Evolutionary conservation across 2,797 vertebrate species (phyloP).

Genomic region (Enteromius treurensis): DNA sequence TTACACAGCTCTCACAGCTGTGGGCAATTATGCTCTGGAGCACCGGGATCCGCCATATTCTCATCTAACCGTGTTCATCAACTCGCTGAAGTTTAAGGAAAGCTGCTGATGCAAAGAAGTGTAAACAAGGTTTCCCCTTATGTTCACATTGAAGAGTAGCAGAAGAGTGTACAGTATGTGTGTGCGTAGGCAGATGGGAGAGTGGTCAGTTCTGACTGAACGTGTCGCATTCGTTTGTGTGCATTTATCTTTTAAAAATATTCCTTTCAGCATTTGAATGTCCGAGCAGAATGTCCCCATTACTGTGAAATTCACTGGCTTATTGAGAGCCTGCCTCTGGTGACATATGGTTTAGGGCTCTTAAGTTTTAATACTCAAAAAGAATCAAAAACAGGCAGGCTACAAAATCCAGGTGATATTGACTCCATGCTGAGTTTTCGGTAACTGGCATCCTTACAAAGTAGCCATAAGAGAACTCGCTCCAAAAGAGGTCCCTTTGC

Average conservation of each 20-base stretch:
- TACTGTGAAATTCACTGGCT: neutral
- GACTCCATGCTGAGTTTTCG: conserved; percentile 29
- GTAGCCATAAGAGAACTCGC: conserved; percentile 5
- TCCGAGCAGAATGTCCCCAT: neutral
- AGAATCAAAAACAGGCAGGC: conserved; percentile 10
- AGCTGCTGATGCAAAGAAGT: conserved; percentile 41
- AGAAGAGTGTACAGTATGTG: neutral
- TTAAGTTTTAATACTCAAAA: conserved; percentile 17
- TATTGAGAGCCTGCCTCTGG: neutral
- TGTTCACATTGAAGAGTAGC: conserved; percentile 28
- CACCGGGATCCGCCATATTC: conserved; percentile 31
- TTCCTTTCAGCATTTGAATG: conserved; percentile 13
- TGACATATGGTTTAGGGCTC: neutral
- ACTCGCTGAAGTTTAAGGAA: conserved; percentile 38
- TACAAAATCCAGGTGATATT: neutral
- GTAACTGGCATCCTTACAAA: conserved; percentile 19
- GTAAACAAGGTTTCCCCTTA: conserved; percentile 34
- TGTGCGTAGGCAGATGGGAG: neutral
- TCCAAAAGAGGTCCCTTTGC: conserved; percentile 26
- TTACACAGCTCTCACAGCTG: conserved; percentile 58
- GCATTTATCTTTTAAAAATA: neutral
- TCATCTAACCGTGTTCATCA: conserved; percentile 46
- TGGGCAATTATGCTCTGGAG: conserved; percentile 51
- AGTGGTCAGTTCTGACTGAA: neutral
- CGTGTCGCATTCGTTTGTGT: neutral